Evolutionary conservation across 2,888 invertebrate genomes (phyloP).

Genomic region (Idaea biselata): DNA sequence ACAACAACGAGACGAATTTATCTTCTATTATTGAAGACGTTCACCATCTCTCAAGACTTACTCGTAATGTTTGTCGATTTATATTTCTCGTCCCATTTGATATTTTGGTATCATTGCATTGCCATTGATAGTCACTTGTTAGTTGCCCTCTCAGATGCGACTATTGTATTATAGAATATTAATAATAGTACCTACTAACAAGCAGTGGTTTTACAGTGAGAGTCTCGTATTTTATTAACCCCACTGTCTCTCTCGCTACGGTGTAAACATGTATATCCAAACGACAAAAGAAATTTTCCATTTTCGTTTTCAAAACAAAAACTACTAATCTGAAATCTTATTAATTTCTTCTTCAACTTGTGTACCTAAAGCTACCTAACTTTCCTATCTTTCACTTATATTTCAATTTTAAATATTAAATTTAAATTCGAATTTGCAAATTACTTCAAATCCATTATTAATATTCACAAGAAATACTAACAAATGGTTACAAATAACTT

Average conservation of each 20-base stretch:
- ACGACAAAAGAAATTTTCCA: too few relatives aligned
- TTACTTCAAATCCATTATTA: too few relatives aligned
- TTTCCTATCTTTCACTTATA: conserved; percentile 1
- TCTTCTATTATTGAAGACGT: conserved; percentile 15
- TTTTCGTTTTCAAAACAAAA: conserved; percentile 1
- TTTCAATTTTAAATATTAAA: too few relatives aligned
- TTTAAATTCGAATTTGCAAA: too few relatives aligned
- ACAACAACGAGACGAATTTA: conserved; percentile 12
- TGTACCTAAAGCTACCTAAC: not conserved
- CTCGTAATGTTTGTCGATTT: conserved; percentile 41
- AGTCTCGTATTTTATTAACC: too few relatives aligned
- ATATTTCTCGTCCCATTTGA: conserved; percentile 51
- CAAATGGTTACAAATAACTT: too few relatives aligned
- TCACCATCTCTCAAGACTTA: conserved; percentile 48
- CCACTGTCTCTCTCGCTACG: too few relatives aligned
- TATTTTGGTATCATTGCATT: conserved; percentile 46
- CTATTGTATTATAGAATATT: conserved; percentile 45
- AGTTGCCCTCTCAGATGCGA: conserved; percentile 41
- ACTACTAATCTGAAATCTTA: not conserved
- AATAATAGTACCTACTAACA: conserved; percentile 8
- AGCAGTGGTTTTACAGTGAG: conserved; percentile 12
- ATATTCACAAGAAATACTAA: too few relatives aligned
- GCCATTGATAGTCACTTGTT: conserved; percentile 52
- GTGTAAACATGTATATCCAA: too few relatives aligned
- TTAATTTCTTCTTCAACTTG: not conserved